These are phyloP conservation scores for Eristalinus sepulchralis DNA, from an alignment of 2,888 invertebrate genomes.

Conservation along the genomic window DNA sequence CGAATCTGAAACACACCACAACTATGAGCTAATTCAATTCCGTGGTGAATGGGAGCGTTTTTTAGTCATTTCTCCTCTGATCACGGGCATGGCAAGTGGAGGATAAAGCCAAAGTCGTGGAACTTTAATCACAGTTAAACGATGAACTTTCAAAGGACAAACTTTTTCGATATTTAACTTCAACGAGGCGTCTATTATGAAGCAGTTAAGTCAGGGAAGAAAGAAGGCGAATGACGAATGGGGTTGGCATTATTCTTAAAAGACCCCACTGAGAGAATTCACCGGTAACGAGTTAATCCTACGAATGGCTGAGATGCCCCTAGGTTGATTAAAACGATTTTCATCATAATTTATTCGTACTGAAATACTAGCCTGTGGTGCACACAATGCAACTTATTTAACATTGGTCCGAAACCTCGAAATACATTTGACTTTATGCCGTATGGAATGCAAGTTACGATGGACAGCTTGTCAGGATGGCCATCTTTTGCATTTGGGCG, in stretches of 20 bases:
- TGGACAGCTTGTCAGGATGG: too few relatives aligned
- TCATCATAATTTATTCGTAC: too few relatives aligned
- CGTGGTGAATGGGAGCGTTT: background rate
- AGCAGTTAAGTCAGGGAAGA: background rate
- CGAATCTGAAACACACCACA: slow-evolving; percentile 4
- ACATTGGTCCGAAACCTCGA: too few relatives aligned
- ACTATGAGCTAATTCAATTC: slow-evolving; percentile 40
- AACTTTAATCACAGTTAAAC: slow-evolving; percentile 5
- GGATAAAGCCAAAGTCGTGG: background rate
- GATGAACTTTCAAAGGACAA: slow-evolving; percentile 37
- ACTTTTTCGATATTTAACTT: slow-evolving; percentile 39
- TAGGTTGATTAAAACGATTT: too few relatives aligned
- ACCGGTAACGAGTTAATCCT: background rate
- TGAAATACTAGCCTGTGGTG: too few relatives aligned
- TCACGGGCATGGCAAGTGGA: background rate
- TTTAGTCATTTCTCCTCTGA: slow-evolving; percentile 1
- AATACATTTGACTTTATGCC: too few relatives aligned
- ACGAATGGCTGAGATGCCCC: background rate
- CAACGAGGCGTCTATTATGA: slow-evolving; percentile 2
- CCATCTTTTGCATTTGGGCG: too few relatives aligned
- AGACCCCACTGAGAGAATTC: background rate
- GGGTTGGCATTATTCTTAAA: background rate
- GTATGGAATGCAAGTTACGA: too few relatives aligned
- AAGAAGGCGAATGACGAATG: background rate
- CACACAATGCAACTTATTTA: too few relatives aligned